Conservation (phyloP, 2,888 invertebrate genomes). For the Germaria angustata region DNA sequence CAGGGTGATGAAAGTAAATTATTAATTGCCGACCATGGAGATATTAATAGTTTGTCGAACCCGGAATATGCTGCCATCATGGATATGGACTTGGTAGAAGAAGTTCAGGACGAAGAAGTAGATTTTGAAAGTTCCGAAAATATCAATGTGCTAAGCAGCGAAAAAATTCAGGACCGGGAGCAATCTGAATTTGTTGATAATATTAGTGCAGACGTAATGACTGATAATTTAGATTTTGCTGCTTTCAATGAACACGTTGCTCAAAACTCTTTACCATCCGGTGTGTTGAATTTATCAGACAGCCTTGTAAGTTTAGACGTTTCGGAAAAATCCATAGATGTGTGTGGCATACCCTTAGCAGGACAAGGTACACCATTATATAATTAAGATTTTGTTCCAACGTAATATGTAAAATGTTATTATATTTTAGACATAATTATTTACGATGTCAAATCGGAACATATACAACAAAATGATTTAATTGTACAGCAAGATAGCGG, state of each 20-base stretch:
- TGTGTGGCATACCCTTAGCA: constrained; percentile 45
- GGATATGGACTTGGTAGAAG: constrained; percentile 64
- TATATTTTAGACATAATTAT: constrained; percentile 56
- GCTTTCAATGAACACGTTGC: constrained; percentile 64
- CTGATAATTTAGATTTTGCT: constrained; percentile 60
- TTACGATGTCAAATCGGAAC: constrained; percentile 59
- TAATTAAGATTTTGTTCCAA: not conserved
- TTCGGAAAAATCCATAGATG: constrained; percentile 43
- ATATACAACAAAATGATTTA: constrained; percentile 30
- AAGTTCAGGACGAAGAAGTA: constrained; percentile 53
- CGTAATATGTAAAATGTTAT: not conserved
- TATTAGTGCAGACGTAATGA: not conserved
- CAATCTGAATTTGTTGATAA: not conserved
- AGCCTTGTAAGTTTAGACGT: constrained; percentile 54
- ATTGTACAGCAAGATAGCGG: constrained; percentile 1
- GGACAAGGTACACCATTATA: constrained; percentile 42
- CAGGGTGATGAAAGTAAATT: not conserved
- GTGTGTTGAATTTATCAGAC: constrained; percentile 60
- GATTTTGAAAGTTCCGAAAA: not conserved
- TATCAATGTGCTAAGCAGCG: not conserved
- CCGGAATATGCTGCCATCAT: not conserved
- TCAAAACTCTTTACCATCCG: constrained; percentile 56
- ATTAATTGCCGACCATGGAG: not conserved
- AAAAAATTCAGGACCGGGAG: not conserved
- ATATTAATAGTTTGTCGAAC: not conserved